Conservation (phyloP, 2,797 vertebrate species). For the Ispidina picta region DNA sequence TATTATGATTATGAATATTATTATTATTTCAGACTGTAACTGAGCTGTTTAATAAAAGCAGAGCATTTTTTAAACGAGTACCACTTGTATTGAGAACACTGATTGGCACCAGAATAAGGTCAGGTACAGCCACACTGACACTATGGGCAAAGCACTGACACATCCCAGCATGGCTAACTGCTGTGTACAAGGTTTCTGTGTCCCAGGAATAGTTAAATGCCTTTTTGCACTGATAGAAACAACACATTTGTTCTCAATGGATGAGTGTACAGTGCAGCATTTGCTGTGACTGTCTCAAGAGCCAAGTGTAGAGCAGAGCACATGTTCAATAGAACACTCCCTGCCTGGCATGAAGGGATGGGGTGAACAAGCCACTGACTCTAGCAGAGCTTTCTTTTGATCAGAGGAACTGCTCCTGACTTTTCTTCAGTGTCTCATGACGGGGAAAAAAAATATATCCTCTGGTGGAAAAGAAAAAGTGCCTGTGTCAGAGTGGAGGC, state of each 20-base stretch:
- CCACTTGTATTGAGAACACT: background rate
- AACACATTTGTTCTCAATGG: background rate
- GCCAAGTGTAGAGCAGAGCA: background rate
- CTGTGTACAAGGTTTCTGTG: background rate
- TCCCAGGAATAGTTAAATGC: background rate
- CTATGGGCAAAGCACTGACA: background rate
- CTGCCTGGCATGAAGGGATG: background rate
- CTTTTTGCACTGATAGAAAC: background rate
- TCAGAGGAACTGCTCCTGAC: slow-evolving; percentile 49
- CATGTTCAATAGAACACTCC: slow-evolving; percentile 4
- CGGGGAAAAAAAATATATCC: background rate
- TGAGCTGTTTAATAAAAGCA: background rate
- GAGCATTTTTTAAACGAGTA: background rate
- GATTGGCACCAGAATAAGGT: background rate
- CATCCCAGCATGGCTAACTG: background rate
- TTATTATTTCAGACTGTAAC: background rate
- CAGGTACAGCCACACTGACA: background rate
- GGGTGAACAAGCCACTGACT: slow-evolving; percentile 25
- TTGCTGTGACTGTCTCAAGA: slow-evolving; percentile 21
- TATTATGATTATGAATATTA: background rate
- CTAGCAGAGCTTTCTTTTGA: slow-evolving; percentile 35
- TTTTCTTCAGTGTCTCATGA: background rate
- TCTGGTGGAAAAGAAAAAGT: background rate
- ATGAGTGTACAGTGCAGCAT: background rate
- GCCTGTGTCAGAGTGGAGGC: slow-evolving; percentile 18